Conservation (phyloP, 2,113 vertebrate genomes). For the Siniperca knerii region DNA sequence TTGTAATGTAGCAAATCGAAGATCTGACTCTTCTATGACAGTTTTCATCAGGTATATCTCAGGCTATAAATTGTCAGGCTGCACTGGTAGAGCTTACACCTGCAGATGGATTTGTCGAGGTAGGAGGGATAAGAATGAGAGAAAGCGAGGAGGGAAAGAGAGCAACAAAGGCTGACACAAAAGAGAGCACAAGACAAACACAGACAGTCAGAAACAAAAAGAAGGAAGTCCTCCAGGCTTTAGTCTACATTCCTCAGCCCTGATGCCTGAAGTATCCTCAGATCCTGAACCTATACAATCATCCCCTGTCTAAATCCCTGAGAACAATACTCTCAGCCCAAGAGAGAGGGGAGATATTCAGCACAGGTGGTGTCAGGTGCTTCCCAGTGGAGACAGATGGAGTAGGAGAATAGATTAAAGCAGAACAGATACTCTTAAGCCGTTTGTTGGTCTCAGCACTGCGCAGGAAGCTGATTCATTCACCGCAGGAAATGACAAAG, state of each 20-base stretch:
- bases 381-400: conserved; percentile 73
- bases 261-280: conserved; percentile 68
- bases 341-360: conserved; percentile 54
- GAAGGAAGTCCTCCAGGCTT: conserved; percentile 78
- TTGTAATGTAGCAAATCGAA: conserved; percentile 23
- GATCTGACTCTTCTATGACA: neutral
- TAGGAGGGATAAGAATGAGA: conserved; percentile 50
- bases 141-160: conserved; percentile 39
- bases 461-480: conserved; percentile 66
- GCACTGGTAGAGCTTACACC: conserved; percentile 46
- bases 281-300: conserved; percentile 74
- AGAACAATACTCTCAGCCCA: conserved; percentile 73
- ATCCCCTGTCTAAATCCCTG: conserved; percentile 61
- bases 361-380: conserved; percentile 78
- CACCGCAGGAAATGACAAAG: conserved; percentile 58
- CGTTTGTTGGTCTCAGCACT: conserved; percentile 35
- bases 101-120: conserved; percentile 61
- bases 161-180: conserved; percentile 63
- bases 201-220: conserved; percentile 75
- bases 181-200: conserved; percentile 70
- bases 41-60: conserved; percentile 44
- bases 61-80: conserved; percentile 20
- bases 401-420: conserved; percentile 66
- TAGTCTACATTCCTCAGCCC: conserved; percentile 74
- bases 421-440: conserved; percentile 49